Evolutionary conservation across 2,113 vertebrate genomes (phyloP).

Genomic region (Isichthys henryi): DNA sequence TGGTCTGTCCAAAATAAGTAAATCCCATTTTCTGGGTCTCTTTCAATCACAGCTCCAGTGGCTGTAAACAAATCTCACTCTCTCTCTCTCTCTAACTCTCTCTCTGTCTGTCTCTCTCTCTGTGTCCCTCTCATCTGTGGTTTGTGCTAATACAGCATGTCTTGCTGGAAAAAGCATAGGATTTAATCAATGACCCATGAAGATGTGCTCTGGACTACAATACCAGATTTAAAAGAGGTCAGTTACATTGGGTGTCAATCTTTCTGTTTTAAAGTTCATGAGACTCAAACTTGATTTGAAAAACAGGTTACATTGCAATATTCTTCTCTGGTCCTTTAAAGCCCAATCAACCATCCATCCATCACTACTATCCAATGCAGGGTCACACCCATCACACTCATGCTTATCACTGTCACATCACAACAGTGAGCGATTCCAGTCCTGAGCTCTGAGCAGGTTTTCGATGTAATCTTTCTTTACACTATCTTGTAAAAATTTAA

Average conservation of each 20-base stretch:
- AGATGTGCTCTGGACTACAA: not conserved
- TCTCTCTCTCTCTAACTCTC: not conserved
- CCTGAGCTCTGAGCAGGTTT: not conserved
- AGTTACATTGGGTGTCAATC: not conserved
- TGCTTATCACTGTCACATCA: not conserved
- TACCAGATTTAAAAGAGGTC: not conserved
- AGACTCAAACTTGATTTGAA: not conserved
- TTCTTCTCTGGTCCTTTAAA: not conserved
- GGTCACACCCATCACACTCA: not conserved
- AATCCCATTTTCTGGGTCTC: constrained; percentile 44
- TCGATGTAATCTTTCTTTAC: not conserved
- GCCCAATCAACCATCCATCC: not conserved
- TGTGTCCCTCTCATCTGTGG: not conserved
- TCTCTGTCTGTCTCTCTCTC: not conserved
- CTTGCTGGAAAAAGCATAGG: not conserved
- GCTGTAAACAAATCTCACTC: not conserved
- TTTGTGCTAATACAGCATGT: not conserved
- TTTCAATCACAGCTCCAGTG: not conserved
- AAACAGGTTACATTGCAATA: not conserved
- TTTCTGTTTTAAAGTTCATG: not conserved
- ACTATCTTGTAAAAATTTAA: too few species aligned
- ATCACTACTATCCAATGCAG: not conserved
- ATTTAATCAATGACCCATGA: not conserved
- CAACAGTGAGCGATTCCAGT: not conserved
- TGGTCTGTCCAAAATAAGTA: constrained; percentile 35